phyloP scores from a whole-genome alignment of 2,113 vertebrate genomes.

The Crypturellus undulatus region DNA sequence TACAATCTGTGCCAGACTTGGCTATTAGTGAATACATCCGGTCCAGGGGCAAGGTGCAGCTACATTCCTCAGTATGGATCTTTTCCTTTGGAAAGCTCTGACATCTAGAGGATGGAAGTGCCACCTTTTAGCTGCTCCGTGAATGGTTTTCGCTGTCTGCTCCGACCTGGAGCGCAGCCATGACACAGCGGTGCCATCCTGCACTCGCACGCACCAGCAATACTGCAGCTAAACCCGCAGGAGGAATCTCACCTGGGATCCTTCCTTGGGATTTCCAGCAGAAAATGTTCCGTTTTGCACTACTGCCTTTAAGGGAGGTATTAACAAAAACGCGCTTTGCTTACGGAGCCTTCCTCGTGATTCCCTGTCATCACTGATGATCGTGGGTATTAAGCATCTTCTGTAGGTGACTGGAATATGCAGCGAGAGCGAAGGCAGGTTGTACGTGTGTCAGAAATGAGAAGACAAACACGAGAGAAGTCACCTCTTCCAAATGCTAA shows the following conservation, averaged over 20 bases:
- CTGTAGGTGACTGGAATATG: not conserved
- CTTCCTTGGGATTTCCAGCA: not conserved
- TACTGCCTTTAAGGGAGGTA: not conserved
- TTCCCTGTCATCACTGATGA: not conserved
- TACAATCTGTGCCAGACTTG: not conserved
- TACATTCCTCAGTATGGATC: not conserved
- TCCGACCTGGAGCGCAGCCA: not conserved
- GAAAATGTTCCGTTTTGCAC: not conserved
- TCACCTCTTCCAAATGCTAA: not conserved
- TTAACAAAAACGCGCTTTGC: not conserved
- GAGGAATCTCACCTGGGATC: not conserved
- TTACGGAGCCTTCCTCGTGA: not conserved
- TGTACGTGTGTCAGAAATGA: not conserved
- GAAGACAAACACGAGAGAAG: not conserved
- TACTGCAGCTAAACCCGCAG: not conserved
- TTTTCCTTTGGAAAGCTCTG: constrained; percentile 18
- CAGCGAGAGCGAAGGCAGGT: not conserved
- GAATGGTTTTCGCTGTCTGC: not conserved
- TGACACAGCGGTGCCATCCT: not conserved
- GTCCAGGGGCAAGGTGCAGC: not conserved
- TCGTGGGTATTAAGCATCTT: not conserved
- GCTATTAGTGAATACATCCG: not conserved
- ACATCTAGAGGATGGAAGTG: not conserved
- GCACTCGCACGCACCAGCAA: not conserved
- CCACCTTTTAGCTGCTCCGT: not conserved